Evolutionary conservation across 2,113 vertebrate species (phyloP).

Genomic region (Antigone vipio): DNA sequence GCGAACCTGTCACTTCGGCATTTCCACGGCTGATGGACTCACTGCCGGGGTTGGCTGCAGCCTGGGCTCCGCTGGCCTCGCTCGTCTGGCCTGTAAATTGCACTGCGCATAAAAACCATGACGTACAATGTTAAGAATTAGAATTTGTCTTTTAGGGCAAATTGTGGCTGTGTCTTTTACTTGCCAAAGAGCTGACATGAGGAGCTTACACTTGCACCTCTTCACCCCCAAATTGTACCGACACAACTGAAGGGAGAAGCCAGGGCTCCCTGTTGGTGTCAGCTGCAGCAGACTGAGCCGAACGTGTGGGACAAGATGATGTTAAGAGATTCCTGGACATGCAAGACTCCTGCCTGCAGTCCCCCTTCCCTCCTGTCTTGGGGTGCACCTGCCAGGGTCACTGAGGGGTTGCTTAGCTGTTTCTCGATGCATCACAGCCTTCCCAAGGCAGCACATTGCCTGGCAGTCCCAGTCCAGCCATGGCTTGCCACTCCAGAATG

Average conservation of each 20-base stretch:
- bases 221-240: neutral
- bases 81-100: neutral
- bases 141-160: neutral
- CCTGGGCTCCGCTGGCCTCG: neutral
- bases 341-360: neutral
- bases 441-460: neutral
- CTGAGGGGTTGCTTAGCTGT: neutral
- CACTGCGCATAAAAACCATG: neutral
- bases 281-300: neutral
- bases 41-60: neutral
- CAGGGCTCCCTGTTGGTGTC: neutral
- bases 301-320: neutral
- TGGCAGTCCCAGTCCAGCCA: neutral
- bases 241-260: neutral
- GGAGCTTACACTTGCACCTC: neutral
- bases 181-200: neutral
- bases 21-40: slow-evolving; percentile 17
- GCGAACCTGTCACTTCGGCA: neutral
- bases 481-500: neutral
- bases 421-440: neutral
- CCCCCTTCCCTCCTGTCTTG: neutral
- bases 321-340: neutral
- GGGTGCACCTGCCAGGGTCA: neutral
- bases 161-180: neutral
- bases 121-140: neutral